Percentiles rank a stretch among this genome's conserved stretches.
These are phyloP conservation scores for Dyspetes luteomarginatus DNA, from an alignment of 2,888 invertebrate species.

Conservation along the genomic window DNA sequence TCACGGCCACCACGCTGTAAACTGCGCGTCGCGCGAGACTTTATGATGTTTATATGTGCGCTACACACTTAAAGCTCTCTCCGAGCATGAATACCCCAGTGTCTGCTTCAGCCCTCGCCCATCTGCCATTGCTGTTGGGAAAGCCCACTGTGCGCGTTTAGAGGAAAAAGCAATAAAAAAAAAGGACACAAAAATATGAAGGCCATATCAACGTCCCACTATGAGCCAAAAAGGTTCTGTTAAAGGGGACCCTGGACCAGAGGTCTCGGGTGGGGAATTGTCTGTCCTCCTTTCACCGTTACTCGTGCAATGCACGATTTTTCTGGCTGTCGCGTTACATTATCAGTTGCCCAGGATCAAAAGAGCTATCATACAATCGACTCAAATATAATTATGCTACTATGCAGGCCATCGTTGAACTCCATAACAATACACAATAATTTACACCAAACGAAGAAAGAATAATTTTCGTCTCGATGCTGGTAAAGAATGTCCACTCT, in stretches of 20 bases:
- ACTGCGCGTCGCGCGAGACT: constrained; percentile 1
- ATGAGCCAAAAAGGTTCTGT: neutral
- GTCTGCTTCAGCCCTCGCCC: neutral
- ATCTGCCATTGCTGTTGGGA: neutral
- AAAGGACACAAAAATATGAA: neutral
- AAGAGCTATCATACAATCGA: constrained; percentile 7
- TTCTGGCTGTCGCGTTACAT: constrained; percentile 20
- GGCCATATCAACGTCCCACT: neutral
- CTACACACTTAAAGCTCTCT: neutral
- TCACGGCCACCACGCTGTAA: constrained; percentile 25
- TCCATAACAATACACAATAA: neutral
- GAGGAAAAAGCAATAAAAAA: constrained; percentile 16
- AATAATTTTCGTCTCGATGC: too few relatives aligned
- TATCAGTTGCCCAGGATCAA: constrained; percentile 33
- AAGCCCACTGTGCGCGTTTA: neutral
- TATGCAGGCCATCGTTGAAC: neutral
- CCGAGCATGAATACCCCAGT: constrained; percentile 12
- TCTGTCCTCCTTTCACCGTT: constrained; percentile 11
- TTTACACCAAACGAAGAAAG: neutral
- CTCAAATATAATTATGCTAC: neutral
- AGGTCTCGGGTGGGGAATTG: constrained; percentile 13
- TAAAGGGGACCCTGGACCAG: constrained; percentile 34
- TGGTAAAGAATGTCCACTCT: too few relatives aligned
- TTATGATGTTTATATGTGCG: neutral
- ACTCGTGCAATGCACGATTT: neutral